Conservation (phyloP, 2,888 invertebrate species). For the Mantis religiosa region DNA sequence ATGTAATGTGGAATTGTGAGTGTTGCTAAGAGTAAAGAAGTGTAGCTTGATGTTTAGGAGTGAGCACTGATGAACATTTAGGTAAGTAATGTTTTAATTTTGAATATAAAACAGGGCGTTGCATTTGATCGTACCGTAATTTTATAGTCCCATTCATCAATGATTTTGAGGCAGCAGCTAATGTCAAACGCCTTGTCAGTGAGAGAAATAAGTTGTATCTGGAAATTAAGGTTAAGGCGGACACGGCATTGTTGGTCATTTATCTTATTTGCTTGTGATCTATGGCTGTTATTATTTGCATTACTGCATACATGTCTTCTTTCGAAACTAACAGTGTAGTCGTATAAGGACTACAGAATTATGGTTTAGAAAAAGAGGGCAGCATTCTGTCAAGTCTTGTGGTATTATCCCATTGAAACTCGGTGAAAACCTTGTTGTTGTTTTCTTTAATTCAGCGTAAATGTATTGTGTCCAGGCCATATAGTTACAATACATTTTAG, state of each 20-base stretch:
- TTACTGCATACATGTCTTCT: too few relatives aligned
- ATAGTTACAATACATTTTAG: too few relatives aligned
- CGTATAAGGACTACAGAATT: too few relatives aligned
- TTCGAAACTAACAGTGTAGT: too few relatives aligned
- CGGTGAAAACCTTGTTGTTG: too few relatives aligned
- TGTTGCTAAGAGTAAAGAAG: not conserved
- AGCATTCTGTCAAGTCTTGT: too few relatives aligned
- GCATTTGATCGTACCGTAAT: not conserved
- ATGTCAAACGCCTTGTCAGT: not conserved
- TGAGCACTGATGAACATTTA: not conserved
- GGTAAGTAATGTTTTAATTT: constrained; percentile 3
- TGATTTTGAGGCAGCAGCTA: not conserved
- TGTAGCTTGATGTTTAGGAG: not conserved
- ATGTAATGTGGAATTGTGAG: constrained; percentile 10
- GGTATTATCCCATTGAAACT: too few relatives aligned
- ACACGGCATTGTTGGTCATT: not conserved
- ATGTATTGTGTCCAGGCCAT: too few relatives aligned
- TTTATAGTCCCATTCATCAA: not conserved
- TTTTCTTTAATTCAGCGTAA: too few relatives aligned
- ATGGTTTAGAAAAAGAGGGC: too few relatives aligned
- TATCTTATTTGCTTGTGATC: not conserved
- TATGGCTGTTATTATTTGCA: not conserved
- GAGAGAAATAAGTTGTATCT: not conserved
- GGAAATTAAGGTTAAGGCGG: not conserved
- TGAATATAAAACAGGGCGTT: constrained; percentile 13